Percentiles rank a stretch among this genome's conserved stretches.
phyloP scores from a whole-genome alignment of 2,113 vertebrate species.

The Bubo bubo region DNA sequence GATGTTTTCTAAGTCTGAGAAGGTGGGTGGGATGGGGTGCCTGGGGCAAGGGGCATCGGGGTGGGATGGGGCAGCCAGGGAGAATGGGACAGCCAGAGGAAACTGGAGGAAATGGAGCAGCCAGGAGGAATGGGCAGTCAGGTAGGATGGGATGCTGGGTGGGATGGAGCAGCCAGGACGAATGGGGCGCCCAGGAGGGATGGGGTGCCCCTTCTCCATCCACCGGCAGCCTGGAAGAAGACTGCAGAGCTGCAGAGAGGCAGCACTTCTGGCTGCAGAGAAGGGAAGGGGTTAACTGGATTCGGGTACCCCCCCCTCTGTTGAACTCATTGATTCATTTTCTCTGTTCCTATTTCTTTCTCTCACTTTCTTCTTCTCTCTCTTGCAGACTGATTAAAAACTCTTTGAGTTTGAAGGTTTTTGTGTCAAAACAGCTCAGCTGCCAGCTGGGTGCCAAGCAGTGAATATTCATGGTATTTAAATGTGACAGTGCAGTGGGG shows the following conservation, averaged over 20 bases:
- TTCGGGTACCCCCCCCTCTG: not conserved
- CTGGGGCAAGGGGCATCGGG: rapidly evolving
- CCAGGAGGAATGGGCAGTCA: not conserved
- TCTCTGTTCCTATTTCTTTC: constrained; percentile 55
- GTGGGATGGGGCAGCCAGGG: not conserved
- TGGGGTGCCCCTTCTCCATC: not conserved
- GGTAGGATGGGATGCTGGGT: not conserved
- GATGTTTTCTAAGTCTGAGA: not conserved
- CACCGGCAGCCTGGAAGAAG: not conserved
- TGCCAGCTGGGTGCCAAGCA: constrained; percentile 64
- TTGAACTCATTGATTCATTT: constrained; percentile 33
- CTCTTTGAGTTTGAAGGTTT: constrained; percentile 71
- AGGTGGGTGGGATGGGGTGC: not conserved
- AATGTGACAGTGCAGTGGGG: constrained; percentile 41
- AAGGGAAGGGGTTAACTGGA: constrained; percentile 50
- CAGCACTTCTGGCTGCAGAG: not conserved
- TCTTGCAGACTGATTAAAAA: constrained; percentile 68
- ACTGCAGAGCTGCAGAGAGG: not conserved
- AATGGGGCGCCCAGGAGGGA: not conserved
- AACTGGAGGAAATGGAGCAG: not conserved
- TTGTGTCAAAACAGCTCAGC: constrained; percentile 70
- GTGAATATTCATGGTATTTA: constrained; percentile 70
- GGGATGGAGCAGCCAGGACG: not conserved
- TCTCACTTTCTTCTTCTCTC: constrained; percentile 61
- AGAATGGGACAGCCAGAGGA: not conserved